A percentile compares a stretch with the other conserved stretches of the same genome.
Conservation (phyloP, 2,113 vertebrate species). For the Stigmatopora nigra region DNA sequence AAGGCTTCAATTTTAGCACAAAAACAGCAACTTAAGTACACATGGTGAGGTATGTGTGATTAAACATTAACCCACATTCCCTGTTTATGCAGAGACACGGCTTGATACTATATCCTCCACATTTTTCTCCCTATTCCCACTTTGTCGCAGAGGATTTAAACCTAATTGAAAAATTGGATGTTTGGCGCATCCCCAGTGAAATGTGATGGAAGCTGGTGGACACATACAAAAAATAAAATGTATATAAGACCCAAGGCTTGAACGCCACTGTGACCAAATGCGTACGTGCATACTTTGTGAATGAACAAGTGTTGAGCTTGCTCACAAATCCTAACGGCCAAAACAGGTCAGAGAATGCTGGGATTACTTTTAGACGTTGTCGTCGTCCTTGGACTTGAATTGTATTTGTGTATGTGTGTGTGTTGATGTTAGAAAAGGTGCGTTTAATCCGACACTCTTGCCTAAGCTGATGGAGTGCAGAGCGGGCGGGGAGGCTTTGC, state of each 20-base stretch:
- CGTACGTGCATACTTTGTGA: conserved; percentile 22
- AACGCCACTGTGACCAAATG: conserved; percentile 16
- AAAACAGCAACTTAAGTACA: no score
- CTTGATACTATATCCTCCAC: neutral
- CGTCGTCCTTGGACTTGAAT: conserved; percentile 22
- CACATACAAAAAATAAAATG: conserved; percentile 21
- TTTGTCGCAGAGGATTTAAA: conserved; percentile 47
- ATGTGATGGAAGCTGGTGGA: conserved; percentile 38
- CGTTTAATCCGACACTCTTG: conserved; percentile 43
- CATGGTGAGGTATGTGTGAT: neutral
- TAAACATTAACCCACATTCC: neutral
- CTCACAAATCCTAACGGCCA: conserved; percentile 7
- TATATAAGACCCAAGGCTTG: conserved; percentile 21
- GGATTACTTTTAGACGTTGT: conserved; percentile 12
- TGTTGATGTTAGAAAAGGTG: conserved; percentile 42
- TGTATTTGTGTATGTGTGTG: conserved; percentile 12
- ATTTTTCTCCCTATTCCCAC: conserved; percentile 7
- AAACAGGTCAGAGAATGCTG: conserved; percentile 8
- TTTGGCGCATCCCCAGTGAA: conserved; percentile 33
- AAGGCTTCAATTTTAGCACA: no score
- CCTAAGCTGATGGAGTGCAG: conserved; percentile 54
- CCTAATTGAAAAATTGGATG: conserved; percentile 59
- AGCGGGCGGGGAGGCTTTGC: conserved; percentile 58
- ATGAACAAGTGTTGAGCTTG: conserved; percentile 10
- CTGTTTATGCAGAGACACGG: neutral